A percentile compares a stretch with the other conserved stretches of the same genome.
Conservation (phyloP, 2,797 vertebrate genomes). For the Meda fulgida region DNA sequence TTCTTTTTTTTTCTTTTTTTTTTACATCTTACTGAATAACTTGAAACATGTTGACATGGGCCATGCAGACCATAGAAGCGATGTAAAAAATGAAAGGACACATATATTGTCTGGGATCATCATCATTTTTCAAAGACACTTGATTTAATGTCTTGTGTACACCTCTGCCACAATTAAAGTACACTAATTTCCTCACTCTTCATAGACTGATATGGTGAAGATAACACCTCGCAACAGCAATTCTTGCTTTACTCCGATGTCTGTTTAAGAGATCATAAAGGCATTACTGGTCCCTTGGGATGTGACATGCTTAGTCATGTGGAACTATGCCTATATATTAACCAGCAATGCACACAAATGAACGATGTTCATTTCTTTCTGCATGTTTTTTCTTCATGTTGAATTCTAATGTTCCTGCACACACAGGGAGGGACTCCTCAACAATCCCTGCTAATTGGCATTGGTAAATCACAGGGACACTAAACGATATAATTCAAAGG, state of each 20-base stretch:
- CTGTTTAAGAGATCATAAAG: slow-evolving; percentile 20
- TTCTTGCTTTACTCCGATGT: background rate
- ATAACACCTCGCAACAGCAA: background rate
- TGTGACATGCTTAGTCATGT: slow-evolving; percentile 43
- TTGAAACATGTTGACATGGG: background rate
- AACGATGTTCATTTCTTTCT: slow-evolving; percentile 9
- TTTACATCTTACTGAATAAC: background rate
- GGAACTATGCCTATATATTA: slow-evolving; percentile 45
- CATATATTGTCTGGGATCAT: no score
- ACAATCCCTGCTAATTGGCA: background rate
- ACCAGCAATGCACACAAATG: slow-evolving; percentile 38
- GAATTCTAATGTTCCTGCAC: background rate
- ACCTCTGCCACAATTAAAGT: background rate
- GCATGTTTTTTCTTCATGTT: slow-evolving; percentile 7
- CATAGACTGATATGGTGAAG: background rate
- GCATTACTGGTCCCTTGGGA: slow-evolving; percentile 27
- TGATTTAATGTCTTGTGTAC: background rate
- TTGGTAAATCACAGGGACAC: background rate
- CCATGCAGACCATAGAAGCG: background rate
- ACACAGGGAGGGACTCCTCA: background rate
- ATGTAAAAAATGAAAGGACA: background rate
- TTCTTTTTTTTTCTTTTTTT: background rate
- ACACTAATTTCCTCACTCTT: background rate
- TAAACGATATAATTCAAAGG: background rate
- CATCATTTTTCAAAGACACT: no score